phyloP scores from a whole-genome alignment of 2,113 vertebrate species.

The Formicarius rufipectus region DNA sequence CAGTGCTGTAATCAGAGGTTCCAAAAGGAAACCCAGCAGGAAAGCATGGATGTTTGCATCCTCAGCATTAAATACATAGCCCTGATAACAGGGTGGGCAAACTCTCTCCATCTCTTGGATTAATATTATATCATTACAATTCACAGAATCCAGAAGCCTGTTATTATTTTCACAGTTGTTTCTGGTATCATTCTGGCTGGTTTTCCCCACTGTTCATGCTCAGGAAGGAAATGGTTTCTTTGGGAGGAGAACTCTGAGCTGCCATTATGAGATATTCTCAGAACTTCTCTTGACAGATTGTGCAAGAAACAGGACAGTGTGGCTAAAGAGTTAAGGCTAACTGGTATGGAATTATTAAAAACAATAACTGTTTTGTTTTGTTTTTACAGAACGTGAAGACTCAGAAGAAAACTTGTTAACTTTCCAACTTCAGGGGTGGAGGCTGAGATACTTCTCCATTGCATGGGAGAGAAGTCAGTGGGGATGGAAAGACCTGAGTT shows the following conservation, averaged over 20 bases:
- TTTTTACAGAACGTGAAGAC: background rate
- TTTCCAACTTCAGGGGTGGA: background rate
- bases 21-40: background rate
- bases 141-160: background rate
- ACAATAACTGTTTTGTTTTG: too few species aligned
- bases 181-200: background rate
- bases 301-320: background rate
- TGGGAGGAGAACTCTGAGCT: background rate
- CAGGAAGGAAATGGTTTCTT: background rate
- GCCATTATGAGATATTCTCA: background rate
- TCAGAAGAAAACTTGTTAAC: background rate
- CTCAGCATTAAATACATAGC: background rate
- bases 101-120: background rate
- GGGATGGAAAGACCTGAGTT: background rate
- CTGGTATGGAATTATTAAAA: background rate
- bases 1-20: background rate
- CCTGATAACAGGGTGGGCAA: background rate
- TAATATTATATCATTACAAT: background rate
- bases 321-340: background rate
- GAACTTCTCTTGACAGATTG: background rate
- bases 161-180: background rate
- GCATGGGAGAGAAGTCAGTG: background rate
- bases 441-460: background rate
- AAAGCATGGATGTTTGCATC: background rate
- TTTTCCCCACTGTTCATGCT: background rate